phyloP scores from a whole-genome alignment of 2,888 invertebrate genomes.

The Piscicola geometra region DNA sequence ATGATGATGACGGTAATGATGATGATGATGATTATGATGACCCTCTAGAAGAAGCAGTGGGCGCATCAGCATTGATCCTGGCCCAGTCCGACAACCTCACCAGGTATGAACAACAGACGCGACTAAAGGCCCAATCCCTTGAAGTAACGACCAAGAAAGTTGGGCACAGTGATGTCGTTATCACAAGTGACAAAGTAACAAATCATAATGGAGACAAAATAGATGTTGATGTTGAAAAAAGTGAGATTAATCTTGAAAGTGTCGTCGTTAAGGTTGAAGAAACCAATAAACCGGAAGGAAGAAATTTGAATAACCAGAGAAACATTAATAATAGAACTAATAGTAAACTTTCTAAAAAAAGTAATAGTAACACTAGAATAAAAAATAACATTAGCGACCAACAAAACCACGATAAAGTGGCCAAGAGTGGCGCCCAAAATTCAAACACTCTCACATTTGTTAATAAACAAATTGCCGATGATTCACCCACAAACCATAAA shows the following conservation, averaged over 20 bases:
- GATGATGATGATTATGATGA: too few relatives aligned
- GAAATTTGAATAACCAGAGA: not conserved
- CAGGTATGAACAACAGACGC: not conserved
- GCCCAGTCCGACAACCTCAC: not conserved
- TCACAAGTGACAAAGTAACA: not conserved
- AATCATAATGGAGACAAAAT: not conserved
- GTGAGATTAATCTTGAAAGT: not conserved
- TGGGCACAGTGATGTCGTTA: too few relatives aligned
- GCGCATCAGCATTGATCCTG: not conserved
- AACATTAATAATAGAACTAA: not conserved
- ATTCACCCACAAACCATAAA: too few relatives aligned
- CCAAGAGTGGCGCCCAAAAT: too few relatives aligned
- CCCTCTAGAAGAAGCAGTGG: too few relatives aligned
- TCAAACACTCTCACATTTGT: too few relatives aligned
- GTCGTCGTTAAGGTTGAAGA: not conserved
- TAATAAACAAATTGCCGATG: too few relatives aligned
- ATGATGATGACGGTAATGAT: too few relatives aligned
- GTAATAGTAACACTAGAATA: not conserved
- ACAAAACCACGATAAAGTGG: too few relatives aligned
- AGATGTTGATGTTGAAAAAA: not conserved
- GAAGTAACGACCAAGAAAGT: not conserved
- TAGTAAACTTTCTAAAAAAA: not conserved
- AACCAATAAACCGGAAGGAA: not conserved
- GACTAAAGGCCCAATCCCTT: not conserved
- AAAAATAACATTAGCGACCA: not conserved